phyloP scores from a whole-genome alignment of 2,888 invertebrate species.

The Pachliopta kotzebuea region DNA sequence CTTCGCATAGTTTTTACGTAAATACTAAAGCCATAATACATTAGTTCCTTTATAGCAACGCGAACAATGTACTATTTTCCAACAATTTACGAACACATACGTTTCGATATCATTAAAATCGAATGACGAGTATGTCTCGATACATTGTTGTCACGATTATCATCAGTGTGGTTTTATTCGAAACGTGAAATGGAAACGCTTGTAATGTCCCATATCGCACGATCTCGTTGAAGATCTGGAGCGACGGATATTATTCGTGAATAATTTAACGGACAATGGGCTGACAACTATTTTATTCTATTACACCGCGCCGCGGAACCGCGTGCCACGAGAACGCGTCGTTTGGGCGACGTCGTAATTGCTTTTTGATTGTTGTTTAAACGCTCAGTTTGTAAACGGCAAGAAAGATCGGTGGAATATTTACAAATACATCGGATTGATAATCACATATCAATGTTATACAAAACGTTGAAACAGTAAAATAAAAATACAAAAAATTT shows the following conservation, averaged over 20 bases:
- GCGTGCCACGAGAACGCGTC: slow-evolving; percentile 52
- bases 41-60: not conserved
- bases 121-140: slow-evolving; percentile 26
- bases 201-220: slow-evolving; percentile 69
- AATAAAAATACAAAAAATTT: not conserved
- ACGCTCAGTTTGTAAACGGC: slow-evolving; percentile 14
- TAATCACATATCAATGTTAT: not conserved
- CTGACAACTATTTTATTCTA: slow-evolving; percentile 66
- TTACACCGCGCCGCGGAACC: slow-evolving; percentile 43
- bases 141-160: slow-evolving; percentile 64
- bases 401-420: slow-evolving; percentile 3
- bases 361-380: slow-evolving; percentile 27
- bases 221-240: slow-evolving; percentile 68
- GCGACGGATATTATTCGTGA: slow-evolving; percentile 72
- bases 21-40: not conserved
- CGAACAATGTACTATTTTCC: not conserved
- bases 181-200: slow-evolving; percentile 64
- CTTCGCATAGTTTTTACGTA: not conserved
- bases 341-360: slow-evolving; percentile 25
- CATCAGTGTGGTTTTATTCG: slow-evolving; percentile 58
- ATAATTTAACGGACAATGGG: slow-evolving; percentile 74
- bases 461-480: not conserved
- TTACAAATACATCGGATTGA: slow-evolving; percentile 11
- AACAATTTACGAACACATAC: slow-evolving; percentile 3
- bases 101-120: slow-evolving; percentile 45